Evolutionary conservation across 2,888 invertebrate genomes (phyloP).

Genomic region (Drosophila borborema): DNA sequence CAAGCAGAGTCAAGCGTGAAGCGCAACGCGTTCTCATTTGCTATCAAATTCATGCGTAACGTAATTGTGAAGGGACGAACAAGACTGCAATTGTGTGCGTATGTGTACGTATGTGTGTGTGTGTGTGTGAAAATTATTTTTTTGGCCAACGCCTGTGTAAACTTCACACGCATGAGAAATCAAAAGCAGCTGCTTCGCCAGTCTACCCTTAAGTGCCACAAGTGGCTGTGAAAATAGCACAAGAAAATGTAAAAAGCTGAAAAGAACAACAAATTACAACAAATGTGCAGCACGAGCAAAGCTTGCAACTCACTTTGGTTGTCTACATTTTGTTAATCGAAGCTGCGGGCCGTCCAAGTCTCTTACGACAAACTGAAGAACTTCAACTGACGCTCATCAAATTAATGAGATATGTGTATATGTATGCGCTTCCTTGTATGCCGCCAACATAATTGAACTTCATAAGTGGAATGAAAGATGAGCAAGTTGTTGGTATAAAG

Average conservation of each 20-base stretch:
- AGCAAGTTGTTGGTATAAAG: no score
- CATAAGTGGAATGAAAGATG: no score
- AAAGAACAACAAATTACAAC: constrained; percentile 40
- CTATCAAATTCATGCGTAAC: constrained; percentile 71
- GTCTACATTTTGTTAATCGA: constrained; percentile 15
- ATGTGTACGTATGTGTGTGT: constrained; percentile 15
- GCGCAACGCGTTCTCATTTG: constrained; percentile 60
- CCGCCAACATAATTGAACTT: no score
- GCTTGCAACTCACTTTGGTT: constrained; percentile 2
- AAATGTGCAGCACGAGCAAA: constrained; percentile 17
- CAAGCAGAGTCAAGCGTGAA: constrained; percentile 77
- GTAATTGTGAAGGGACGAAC: constrained; percentile 47
- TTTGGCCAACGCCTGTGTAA: constrained; percentile 62
- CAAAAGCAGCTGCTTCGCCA: constrained; percentile 58
- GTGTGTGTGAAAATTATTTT: constrained; percentile 35
- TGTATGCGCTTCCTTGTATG: no score
- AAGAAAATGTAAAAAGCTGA: constrained; percentile 32
- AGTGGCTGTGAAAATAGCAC: constrained; percentile 31
- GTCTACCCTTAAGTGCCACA: constrained; percentile 44
- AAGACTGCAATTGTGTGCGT: constrained; percentile 13
- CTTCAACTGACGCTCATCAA: not conserved
- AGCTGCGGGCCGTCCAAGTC: constrained; percentile 9
- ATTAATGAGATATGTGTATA: not conserved
- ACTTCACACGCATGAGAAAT: constrained; percentile 71
- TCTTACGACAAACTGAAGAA: constrained; percentile 18